Percentiles rank a stretch among this genome's conserved stretches.
Evolutionary conservation across 2,113 vertebrate genomes (phyloP).

Genomic region (Syngnathoides biaculeatus): DNA sequence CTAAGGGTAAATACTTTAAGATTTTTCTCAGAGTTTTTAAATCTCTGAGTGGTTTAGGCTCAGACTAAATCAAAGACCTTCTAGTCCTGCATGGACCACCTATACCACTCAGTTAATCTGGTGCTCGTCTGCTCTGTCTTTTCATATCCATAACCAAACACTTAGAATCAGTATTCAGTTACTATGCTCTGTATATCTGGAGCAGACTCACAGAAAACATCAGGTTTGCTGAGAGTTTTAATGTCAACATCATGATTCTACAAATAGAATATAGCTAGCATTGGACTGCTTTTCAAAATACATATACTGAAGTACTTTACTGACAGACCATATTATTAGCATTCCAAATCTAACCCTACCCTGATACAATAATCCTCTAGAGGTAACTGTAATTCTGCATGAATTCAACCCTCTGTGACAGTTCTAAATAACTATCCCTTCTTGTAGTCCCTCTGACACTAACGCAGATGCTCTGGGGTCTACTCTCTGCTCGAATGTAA

Average conservation of each 20-base stretch:
- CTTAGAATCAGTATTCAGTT: not conserved
- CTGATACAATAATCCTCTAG: not conserved
- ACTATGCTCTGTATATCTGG: not conserved
- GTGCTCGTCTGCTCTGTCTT: not conserved
- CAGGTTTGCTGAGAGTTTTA: not conserved
- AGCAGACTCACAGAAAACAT: not conserved
- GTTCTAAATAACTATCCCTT: not conserved
- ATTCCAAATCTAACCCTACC: not conserved
- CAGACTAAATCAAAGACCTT: no score
- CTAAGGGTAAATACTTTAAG: no score
- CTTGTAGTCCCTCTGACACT: not conserved
- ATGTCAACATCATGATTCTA: not conserved
- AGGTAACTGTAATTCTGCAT: not conserved
- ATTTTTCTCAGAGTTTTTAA: no score
- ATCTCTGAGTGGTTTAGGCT: no score
- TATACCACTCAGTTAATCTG: not conserved
- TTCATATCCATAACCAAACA: not conserved
- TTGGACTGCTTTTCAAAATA: not conserved
- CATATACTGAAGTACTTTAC: not conserved
- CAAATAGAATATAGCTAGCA: not conserved
- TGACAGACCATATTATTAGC: not conserved
- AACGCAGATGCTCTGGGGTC: not conserved
- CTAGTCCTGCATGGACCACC: no score
- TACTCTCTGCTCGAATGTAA: constrained; percentile 2
- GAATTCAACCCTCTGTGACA: not conserved